Evolutionary conservation across 2,113 vertebrate genomes (phyloP).

Genomic region (Spilogale gracilis): DNA sequence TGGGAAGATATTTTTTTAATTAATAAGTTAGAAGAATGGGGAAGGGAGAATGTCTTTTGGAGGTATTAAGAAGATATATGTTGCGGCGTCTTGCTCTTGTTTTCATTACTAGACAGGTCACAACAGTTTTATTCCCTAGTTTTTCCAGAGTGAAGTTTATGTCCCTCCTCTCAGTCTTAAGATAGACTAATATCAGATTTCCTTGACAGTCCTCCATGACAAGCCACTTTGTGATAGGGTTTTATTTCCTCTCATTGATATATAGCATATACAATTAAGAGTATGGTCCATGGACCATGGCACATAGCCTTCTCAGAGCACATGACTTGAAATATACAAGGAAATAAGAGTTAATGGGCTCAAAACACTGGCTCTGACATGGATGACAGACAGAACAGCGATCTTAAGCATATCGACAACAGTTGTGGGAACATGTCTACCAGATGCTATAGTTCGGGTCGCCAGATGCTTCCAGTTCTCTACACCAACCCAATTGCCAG

Average conservation of each 20-base stretch:
- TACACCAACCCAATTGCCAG: not conserved
- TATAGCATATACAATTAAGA: not conserved
- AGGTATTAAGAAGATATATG: not conserved
- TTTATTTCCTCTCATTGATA: not conserved
- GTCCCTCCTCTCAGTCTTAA: not conserved
- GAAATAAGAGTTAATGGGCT: not conserved
- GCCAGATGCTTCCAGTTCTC: not conserved
- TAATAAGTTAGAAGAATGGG: not conserved
- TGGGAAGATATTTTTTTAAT: not conserved
- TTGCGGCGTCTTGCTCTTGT: not conserved
- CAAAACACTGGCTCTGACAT: not conserved
- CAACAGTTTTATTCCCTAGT: not conserved
- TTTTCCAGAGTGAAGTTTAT: not conserved
- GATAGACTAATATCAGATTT: not conserved
- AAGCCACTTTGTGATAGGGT: not conserved
- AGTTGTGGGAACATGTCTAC: not conserved
- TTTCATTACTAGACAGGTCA: not conserved
- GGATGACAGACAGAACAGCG: not conserved
- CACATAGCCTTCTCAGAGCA: not conserved
- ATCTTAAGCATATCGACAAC: accelerated
- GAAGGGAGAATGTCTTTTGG: not conserved
- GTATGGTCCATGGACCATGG: not conserved
- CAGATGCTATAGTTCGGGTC: not conserved
- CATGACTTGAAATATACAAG: not conserved
- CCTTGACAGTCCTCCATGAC: accelerated